These are phyloP conservation scores for Hippopotamyrus pictus DNA, from an alignment of 2,797 vertebrate genomes.

Conservation along the genomic window DNA sequence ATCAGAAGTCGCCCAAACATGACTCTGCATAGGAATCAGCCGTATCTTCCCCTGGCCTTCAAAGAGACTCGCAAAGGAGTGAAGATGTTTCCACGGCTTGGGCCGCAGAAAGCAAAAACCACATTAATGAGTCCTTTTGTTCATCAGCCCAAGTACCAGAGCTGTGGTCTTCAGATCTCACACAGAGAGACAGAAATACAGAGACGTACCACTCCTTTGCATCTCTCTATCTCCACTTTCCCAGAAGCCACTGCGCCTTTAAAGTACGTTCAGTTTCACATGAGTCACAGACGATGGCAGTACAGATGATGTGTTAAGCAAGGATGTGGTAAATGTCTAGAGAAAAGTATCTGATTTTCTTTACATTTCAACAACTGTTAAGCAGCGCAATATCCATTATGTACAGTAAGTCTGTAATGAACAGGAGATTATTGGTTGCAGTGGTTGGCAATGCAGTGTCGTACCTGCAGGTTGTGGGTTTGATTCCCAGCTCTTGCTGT, in stretches of 20 bases:
- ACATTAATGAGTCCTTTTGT: constrained; percentile 23
- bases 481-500: background rate
- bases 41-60: background rate
- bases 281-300: background rate
- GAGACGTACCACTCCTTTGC: background rate
- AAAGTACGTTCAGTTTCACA: background rate
- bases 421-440: background rate
- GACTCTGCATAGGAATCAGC: background rate
- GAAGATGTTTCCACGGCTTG: background rate
- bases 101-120: background rate
- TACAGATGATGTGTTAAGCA: background rate
- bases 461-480: background rate
- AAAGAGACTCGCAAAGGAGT: constrained; percentile 1
- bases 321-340: background rate
- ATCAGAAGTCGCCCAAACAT: background rate
- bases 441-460: background rate
- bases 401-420: background rate
- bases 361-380: background rate
- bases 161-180: constrained; percentile 18
- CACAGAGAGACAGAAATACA: background rate
- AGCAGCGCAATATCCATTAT: background rate
- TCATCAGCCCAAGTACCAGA: background rate
- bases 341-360: background rate
- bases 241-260: constrained; percentile 14
- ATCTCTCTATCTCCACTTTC: background rate